A percentile compares a stretch with the other conserved stretches of the same genome.
Evolutionary conservation across 2,797 vertebrate genomes (phyloP).

Genomic region (Poecilia velifera): DNA sequence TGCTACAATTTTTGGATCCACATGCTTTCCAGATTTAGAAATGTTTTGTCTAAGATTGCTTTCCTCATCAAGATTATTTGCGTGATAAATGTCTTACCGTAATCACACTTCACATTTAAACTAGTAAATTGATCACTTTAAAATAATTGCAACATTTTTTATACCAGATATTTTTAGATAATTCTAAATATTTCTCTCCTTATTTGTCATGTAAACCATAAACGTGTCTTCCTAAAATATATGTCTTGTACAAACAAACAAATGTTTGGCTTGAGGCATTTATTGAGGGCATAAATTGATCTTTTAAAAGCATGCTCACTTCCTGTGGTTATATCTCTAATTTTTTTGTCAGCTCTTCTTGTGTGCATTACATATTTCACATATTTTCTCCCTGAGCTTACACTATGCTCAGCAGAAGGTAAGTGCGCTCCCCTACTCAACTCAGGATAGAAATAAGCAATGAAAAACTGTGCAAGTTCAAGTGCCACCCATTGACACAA

Average conservation of each 20-base stretch:
- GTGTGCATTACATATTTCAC: background rate
- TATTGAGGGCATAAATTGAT: background rate
- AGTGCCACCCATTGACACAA: background rate
- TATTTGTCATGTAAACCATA: background rate
- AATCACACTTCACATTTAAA: background rate
- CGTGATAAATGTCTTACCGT: background rate
- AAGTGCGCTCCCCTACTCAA: background rate
- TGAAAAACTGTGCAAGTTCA: background rate
- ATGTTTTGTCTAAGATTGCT: background rate
- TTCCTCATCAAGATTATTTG: slow-evolving; percentile 4
- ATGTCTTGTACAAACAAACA: background rate
- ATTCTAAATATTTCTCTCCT: background rate
- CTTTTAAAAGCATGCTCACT: background rate
- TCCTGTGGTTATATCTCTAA: background rate
- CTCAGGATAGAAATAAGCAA: background rate
- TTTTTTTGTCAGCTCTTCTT: background rate
- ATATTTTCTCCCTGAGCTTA: background rate
- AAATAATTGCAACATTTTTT: background rate
- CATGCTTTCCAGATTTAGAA: slow-evolving; percentile 25
- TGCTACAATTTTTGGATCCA: slow-evolving; percentile 23
- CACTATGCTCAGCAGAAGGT: background rate
- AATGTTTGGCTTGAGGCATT: background rate
- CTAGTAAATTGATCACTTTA: no score
- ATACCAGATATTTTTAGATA: background rate
- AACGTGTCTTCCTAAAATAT: background rate